Evolutionary conservation across 2,888 invertebrate genomes (phyloP).

Genomic region (Vanessa cardui): DNA sequence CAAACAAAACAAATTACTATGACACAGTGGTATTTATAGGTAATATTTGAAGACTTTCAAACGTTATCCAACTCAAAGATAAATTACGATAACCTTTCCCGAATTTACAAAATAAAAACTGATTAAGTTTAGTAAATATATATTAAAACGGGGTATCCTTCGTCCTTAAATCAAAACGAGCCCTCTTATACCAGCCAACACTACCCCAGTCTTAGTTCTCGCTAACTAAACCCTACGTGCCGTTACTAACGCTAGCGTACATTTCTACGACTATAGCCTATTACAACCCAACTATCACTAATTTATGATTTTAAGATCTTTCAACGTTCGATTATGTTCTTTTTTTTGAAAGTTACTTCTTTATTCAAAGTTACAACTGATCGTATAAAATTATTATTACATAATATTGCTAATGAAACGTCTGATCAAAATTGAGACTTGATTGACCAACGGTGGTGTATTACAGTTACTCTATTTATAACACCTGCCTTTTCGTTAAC

Average conservation of each 20-base stretch:
- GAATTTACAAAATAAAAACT: no score
- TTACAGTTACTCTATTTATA: neutral
- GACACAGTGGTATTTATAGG: no score
- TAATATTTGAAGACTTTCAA: no score
- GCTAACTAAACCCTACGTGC: conserved; percentile 48
- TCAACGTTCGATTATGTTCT: neutral
- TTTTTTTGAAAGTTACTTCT: neutral
- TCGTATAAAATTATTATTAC: no score
- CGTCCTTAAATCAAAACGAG: conserved; percentile 13
- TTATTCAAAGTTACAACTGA: neutral
- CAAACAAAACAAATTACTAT: no score
- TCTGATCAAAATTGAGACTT: no score
- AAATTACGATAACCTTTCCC: no score
- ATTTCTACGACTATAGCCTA: conserved; percentile 19
- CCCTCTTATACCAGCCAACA: conserved; percentile 17
- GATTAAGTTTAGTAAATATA: neutral
- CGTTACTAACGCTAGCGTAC: conserved; percentile 37
- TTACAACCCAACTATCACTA: conserved; percentile 39
- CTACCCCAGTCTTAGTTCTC: conserved; percentile 66
- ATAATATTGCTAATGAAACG: no score
- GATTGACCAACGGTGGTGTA: conserved; percentile 1
- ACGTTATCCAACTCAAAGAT: no score
- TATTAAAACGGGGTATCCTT: conserved; percentile 12
- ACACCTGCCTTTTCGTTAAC: neutral
- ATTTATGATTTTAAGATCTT: neutral